Evolutionary conservation across 2,113 vertebrate species (phyloP).

Genomic region (Brevimyrus niger): DNA sequence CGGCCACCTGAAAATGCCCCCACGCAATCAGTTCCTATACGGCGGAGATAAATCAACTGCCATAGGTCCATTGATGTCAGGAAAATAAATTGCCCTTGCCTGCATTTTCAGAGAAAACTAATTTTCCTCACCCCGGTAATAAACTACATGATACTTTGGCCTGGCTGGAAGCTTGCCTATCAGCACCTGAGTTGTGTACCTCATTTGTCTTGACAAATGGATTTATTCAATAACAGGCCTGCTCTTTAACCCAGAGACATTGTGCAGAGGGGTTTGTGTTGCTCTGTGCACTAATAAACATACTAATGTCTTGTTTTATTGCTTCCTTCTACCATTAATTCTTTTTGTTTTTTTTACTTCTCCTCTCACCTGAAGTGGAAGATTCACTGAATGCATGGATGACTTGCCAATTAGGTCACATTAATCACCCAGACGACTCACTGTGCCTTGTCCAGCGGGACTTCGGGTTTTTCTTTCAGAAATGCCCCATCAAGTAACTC

Average conservation of each 20-base stretch:
- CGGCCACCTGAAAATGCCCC: slow-evolving; percentile 30
- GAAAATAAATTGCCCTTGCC: slow-evolving; percentile 48
- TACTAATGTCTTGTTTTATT: slow-evolving; percentile 23
- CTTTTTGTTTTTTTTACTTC: slow-evolving; percentile 4
- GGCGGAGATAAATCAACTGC: slow-evolving; percentile 51
- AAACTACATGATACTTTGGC: slow-evolving; percentile 42
- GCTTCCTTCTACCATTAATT: slow-evolving; percentile 28
- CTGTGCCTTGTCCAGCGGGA: slow-evolving; percentile 8
- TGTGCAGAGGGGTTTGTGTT: slow-evolving; percentile 7
- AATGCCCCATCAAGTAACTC: slow-evolving; percentile 21
- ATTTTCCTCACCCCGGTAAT: slow-evolving; percentile 53
- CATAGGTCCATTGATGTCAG: slow-evolving; percentile 48
- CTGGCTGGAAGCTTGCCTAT: slow-evolving; percentile 41
- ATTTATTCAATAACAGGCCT: slow-evolving; percentile 35
- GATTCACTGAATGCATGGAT: slow-evolving; percentile 29
- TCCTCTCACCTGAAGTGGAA: slow-evolving; percentile 27
- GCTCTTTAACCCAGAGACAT: slow-evolving; percentile 36
- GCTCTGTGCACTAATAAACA: slow-evolving; percentile 29
- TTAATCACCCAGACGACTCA: slow-evolving; percentile 28
- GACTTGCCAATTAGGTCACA: slow-evolving; percentile 33
- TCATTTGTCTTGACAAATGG: slow-evolving; percentile 50
- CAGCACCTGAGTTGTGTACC: slow-evolving; percentile 26
- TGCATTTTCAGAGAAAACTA: slow-evolving; percentile 53
- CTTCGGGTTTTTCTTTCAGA: not conserved
- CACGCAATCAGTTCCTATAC: slow-evolving; percentile 45